phyloP scores from a whole-genome alignment of 2,113 vertebrate species.

The Pachypanchax playfairii region DNA sequence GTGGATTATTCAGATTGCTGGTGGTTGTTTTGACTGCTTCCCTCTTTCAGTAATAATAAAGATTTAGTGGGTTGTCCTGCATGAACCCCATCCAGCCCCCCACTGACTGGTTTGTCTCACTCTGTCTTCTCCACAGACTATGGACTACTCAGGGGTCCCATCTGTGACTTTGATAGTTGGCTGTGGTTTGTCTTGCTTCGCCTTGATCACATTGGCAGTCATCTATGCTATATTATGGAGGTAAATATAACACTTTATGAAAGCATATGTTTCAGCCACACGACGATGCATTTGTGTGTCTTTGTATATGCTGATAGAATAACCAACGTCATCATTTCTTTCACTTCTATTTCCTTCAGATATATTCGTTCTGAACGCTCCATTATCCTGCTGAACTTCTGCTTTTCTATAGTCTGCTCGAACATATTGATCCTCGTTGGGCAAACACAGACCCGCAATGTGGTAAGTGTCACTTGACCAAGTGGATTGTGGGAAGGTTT shows the following conservation, averaged over 20 bases:
- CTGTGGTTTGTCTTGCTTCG: conserved; percentile 97
- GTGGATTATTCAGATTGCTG: conserved; percentile 42
- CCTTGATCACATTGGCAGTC: conserved; percentile 93
- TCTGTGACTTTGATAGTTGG: conserved; percentile 98
- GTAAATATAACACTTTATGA: conserved; percentile 76
- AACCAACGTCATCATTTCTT: no score
- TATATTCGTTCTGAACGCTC: conserved; percentile 97
- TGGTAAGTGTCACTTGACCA: conserved; percentile 79
- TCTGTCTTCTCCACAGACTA: conserved; percentile 86
- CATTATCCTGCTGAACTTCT: conserved; percentile 99
- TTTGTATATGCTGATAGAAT: no score
- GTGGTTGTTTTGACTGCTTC: conserved; percentile 62
- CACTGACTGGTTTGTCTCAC: conserved; percentile 62
- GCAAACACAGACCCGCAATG: conserved; percentile 98
- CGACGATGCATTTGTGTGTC: neutral
- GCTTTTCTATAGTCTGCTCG: conserved; percentile 97
- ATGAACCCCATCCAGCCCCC: conserved; percentile 53
- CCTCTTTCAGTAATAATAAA: conserved; percentile 54
- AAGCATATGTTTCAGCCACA: conserved; percentile 2
- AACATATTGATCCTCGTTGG: conserved; percentile 98
- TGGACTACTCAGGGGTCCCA: conserved; percentile 97
- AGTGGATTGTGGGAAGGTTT: neutral
- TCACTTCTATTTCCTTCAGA: conserved; percentile 73
- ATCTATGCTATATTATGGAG: conserved; percentile 98
- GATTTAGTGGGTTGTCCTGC: conserved; percentile 61